Evolutionary conservation across 2,888 invertebrate species (phyloP).

Genomic region (Prosapia bicincta): DNA sequence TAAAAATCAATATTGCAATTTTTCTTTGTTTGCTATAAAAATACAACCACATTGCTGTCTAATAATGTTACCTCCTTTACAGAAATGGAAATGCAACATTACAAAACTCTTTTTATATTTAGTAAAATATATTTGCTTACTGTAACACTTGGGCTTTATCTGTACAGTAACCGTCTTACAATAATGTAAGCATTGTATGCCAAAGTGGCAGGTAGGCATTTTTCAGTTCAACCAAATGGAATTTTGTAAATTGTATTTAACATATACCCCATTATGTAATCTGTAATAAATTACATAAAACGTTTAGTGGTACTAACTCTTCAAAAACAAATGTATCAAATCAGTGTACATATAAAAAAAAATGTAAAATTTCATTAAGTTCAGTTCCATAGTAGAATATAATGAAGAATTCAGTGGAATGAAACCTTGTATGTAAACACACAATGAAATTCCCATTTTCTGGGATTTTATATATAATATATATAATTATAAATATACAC

Average conservation of each 20-base stretch:
- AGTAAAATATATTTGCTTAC: no score
- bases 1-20: no score
- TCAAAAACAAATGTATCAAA: neutral
- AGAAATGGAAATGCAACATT: no score
- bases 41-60: no score
- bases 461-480: slow-evolving; percentile 25
- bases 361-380: neutral
- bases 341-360: neutral
- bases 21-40: no score
- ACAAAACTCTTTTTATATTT: no score
- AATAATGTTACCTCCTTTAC: no score
- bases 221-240: no score
- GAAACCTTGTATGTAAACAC: neutral
- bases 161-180: neutral
- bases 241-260: neutral
- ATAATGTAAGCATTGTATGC: neutral
- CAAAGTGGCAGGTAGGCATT: neutral
- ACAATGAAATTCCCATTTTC: neutral
- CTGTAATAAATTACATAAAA: neutral
- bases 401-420: neutral
- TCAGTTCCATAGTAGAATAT: neutral
- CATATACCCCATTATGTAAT: neutral
- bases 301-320: neutral
- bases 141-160: neutral
- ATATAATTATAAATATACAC: slow-evolving; percentile 29